Evolutionary conservation across 2,888 invertebrate species (phyloP), one percentile per base, ranked within the genome.

Genomic region (Drepana falcataria): DNA sequence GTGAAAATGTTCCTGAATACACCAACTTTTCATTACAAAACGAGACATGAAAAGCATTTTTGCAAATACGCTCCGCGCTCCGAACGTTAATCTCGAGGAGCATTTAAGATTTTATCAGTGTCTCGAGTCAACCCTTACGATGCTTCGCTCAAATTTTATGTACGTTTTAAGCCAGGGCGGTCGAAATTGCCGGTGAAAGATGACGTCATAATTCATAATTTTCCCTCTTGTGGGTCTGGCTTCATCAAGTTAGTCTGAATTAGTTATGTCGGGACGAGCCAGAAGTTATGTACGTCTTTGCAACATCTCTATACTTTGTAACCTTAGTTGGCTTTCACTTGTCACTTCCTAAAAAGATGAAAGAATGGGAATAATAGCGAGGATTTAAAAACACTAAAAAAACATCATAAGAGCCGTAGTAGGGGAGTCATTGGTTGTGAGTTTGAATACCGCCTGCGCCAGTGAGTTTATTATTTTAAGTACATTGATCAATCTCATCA

Each of bases 161-260:
- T 65, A 65, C 58, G 63, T 61, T 62, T 51, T 51, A 62, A 60
- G 63, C 58, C 57, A 55, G 58, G 59, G 59, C 59, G 63, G 60
- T 63, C 65, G 60, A 64, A 65, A 68, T 68, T 68, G 59, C 55
- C 56, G 52, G 60, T 65, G 73, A 71, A 63, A 58, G 60, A 63
- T 71, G 71, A 69, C 60, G 76, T 68, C 68, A 74, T 71, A 66
- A 71, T 71, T 68, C 63, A 77, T 75, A 75, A 75, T 73, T 73
- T 63, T 60, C 63, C 59, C 66, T 63, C 68, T 67, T 64, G 71
- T 58, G 70, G 71, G 58, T 64, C 57, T 40, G 40, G 57, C 65
- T 71, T 73, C 70, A 71, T 77, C 69, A 70, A 70, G 66, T 62
- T 55, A 54, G 47, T 52, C 55, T 77, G 77, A 75, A 76, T 75